Evolutionary conservation across 1,140 invertebrate species (phyloP), one percentile per base, ranked within the genome.

Genomic region (Ooceraea biroi): DNA sequence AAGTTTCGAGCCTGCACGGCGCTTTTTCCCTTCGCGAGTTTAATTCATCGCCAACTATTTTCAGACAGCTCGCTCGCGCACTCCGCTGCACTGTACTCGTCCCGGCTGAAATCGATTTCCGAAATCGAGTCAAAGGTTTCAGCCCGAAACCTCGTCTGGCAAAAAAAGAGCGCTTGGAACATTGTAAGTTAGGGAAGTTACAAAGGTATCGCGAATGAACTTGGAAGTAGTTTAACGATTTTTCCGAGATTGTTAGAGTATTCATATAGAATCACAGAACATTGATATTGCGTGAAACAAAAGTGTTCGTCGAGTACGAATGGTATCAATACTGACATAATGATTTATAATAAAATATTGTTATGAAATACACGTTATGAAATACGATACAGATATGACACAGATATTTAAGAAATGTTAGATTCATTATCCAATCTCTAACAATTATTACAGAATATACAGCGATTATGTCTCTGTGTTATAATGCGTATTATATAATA

Each of bases 1-100:
- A 78, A 88, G 85, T 88, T 88, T 58, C 61, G 48, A 86, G 66
- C 80, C 72, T 73, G 66, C 63, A 55, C 52, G 41, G 46, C 48
- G 80, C 72, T 78, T 88, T 87, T 88, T 86, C 27, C 66, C 52
- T 46, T 19, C 72, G 10, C 30, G 48, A 50, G 61, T 60, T 52
- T 48, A 77, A 77, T 60, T 77, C 74, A 77, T 77, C 74, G 74
- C 61, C 61, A 77, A 77, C 73, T 66, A 66, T 77, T 77, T 77
- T 77, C 61, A 77, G 74, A 77, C 46, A 66, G 61, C 4, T 71
- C 61, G 36, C 65, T 66, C 4, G 19, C 19, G 48, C 5, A 41
- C 25, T 36, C 22, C 12, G 19, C 63, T n/a, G n/a, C n/a, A n/a
- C 4, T 80, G 1, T 71, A 80, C 36, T 77, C 60, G 19, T 19